phyloP scores from a whole-genome alignment of 2,888 invertebrate genomes.

The Odontocolon sp. region DNA sequence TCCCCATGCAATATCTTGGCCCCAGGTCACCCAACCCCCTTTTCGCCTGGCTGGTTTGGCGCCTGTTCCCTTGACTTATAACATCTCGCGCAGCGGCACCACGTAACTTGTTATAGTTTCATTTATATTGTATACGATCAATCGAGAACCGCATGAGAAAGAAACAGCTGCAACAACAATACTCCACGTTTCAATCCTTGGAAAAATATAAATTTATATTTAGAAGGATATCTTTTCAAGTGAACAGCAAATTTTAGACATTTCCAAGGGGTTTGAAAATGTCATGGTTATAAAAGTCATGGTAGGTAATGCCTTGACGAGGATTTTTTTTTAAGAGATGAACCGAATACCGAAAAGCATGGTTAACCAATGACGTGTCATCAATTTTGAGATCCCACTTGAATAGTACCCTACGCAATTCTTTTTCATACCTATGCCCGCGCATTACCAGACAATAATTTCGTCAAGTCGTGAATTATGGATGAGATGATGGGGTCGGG shows the following conservation, averaged over 20 bases:
- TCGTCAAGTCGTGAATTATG: conserved; percentile 49
- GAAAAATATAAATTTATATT: not conserved
- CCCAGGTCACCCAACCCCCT: too few relatives aligned
- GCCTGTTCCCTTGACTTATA: conserved; percentile 1
- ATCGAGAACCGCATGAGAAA: conserved; percentile 2
- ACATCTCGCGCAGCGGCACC: not conserved
- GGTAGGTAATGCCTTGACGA: too few relatives aligned
- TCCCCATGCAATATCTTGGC: conserved; percentile 15
- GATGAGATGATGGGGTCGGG: conserved; percentile 19
- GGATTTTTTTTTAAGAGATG: too few relatives aligned
- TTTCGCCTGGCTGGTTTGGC: too few relatives aligned
- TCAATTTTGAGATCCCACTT: not conserved
- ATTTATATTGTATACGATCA: conserved; percentile 37
- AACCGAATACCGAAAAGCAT: too few relatives aligned
- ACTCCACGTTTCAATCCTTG: not conserved
- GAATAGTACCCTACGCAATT: not conserved
- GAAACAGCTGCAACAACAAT: not conserved
- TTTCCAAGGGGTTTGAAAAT: not conserved
- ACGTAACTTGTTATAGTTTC: conserved; percentile 9
- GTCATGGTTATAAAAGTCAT: too few relatives aligned
- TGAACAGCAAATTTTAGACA: not conserved
- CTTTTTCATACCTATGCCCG: conserved; percentile 5
- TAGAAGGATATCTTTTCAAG: not conserved
- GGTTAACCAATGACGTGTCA: not conserved
- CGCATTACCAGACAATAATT: conserved; percentile 47